A percentile compares a stretch with the other conserved stretches of the same genome.
Evolutionary conservation across 2,888 invertebrate genomes (phyloP).

Genomic region (Hermodice carunculata): DNA sequence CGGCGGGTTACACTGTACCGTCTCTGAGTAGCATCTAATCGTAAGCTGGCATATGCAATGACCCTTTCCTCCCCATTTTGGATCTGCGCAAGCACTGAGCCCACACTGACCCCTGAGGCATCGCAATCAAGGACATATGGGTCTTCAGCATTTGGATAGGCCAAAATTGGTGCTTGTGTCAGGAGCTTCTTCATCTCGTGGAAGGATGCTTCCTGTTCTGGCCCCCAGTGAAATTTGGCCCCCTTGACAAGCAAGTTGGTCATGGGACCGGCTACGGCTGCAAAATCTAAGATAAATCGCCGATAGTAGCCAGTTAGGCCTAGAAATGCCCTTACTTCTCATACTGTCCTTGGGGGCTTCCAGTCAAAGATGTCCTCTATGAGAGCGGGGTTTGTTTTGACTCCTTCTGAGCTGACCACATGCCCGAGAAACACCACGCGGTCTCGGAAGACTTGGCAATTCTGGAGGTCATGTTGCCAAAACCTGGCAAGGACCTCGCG

Average conservation of each 20-base stretch:
- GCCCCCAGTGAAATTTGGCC: not conserved
- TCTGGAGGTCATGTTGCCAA: too few relatives aligned
- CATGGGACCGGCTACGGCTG: not conserved
- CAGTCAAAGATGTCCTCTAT: too few relatives aligned
- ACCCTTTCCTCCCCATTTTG: not conserved
- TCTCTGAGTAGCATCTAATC: not conserved
- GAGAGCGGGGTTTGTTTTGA: too few relatives aligned
- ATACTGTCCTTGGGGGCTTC: too few relatives aligned
- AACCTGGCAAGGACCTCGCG: too few relatives aligned
- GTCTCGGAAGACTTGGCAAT: too few relatives aligned
- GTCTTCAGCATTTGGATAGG: not conserved
- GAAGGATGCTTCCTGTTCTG: not conserved
- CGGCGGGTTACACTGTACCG: not conserved
- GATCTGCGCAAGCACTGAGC: slow-evolving; percentile 7
- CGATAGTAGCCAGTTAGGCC: slow-evolving; percentile 14
- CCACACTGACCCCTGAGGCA: slow-evolving; percentile 2
- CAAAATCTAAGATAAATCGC: not conserved
- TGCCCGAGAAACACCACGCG: too few relatives aligned
- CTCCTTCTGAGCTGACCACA: too few relatives aligned
- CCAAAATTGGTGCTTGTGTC: not conserved
- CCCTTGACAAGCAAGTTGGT: not conserved
- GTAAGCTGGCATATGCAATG: not conserved
- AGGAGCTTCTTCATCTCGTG: not conserved
- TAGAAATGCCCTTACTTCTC: not conserved
- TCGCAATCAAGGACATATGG: not conserved